These are phyloP conservation scores for Lacanobia oleracea DNA, from an alignment of 2,888 invertebrate genomes.

Conservation along the genomic window DNA sequence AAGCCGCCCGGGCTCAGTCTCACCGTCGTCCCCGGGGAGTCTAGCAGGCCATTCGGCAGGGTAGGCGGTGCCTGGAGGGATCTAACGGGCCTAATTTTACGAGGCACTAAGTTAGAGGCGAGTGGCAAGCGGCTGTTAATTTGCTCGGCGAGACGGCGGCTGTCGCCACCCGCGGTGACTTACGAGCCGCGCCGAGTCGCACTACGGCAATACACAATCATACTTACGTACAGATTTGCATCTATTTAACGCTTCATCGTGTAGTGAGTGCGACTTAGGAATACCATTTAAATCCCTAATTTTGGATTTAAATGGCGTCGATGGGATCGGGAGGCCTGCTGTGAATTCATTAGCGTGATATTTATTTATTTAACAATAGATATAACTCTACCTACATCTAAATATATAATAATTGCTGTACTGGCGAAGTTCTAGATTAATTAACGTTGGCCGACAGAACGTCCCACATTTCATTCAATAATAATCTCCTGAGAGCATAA, in stretches of 20 bases:
- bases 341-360: neutral
- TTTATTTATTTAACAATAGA: neutral
- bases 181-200: slow-evolving; percentile 76
- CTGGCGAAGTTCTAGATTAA: slow-evolving; percentile 9
- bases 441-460: slow-evolving; percentile 1
- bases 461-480: slow-evolving; percentile 67
- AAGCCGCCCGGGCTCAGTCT: slow-evolving; percentile 73
- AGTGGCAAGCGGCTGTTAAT: slow-evolving; percentile 89
- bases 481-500: slow-evolving; percentile 69
- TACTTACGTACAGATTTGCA: slow-evolving; percentile 77
- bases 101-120: slow-evolving; percentile 89
- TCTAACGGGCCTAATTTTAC: slow-evolving; percentile 89
- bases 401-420: neutral
- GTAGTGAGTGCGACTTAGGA: slow-evolving; percentile 4
- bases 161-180: slow-evolving; percentile 89
- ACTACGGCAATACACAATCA: slow-evolving; percentile 63
- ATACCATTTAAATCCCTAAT: slow-evolving; percentile 36
- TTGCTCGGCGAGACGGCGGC: slow-evolving; percentile 82
- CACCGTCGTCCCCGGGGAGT: slow-evolving; percentile 76
- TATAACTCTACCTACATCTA: no score
- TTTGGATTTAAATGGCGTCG: slow-evolving; percentile 11
- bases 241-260: slow-evolving; percentile 71
- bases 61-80: slow-evolving; percentile 80
- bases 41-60: slow-evolving; percentile 63
- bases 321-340: slow-evolving; percentile 1